These are phyloP conservation scores for Poeciliopsis turneri DNA, from an alignment of 2,797 vertebrate genomes.

Conservation along the genomic window DNA sequence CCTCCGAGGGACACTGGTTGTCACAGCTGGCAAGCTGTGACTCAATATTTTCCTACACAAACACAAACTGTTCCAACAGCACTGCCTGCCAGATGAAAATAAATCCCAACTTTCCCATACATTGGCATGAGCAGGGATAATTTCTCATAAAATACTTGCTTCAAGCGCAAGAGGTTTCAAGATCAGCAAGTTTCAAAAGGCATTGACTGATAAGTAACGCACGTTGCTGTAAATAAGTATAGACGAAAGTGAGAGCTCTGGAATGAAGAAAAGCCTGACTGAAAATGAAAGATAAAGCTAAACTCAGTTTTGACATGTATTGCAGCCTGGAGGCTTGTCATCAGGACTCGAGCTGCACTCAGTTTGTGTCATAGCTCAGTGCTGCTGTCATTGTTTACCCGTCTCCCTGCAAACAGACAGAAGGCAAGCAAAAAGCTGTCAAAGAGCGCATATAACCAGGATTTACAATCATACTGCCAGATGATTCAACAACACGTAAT, in stretches of 20 bases:
- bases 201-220: background rate
- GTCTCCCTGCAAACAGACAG: background rate
- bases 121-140: background rate
- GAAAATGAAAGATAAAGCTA: constrained; percentile 27
- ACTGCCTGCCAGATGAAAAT: constrained; percentile 42
- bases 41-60: constrained; percentile 64
- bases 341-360: background rate
- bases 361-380: constrained; percentile 34
- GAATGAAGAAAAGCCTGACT: constrained; percentile 70
- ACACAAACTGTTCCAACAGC: constrained; percentile 45
- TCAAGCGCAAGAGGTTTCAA: constrained; percentile 10
- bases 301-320: constrained; percentile 40
- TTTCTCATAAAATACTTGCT: background rate
- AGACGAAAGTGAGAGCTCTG: constrained; percentile 15
- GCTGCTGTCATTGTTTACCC: constrained; percentile 25
- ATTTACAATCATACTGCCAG: constrained; percentile 8
- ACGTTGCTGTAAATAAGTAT: background rate
- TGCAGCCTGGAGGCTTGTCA: constrained; percentile 17
- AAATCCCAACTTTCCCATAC: constrained; percentile 20
- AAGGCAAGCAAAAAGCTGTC: background rate
- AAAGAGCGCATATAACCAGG: background rate
- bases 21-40: constrained; percentile 57
- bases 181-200: background rate
- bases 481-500: constrained; percentile 3
- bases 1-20: constrained; percentile 51